Conservation (phyloP, 2,113 vertebrate genomes). For the Leucosticte australis region DNA sequence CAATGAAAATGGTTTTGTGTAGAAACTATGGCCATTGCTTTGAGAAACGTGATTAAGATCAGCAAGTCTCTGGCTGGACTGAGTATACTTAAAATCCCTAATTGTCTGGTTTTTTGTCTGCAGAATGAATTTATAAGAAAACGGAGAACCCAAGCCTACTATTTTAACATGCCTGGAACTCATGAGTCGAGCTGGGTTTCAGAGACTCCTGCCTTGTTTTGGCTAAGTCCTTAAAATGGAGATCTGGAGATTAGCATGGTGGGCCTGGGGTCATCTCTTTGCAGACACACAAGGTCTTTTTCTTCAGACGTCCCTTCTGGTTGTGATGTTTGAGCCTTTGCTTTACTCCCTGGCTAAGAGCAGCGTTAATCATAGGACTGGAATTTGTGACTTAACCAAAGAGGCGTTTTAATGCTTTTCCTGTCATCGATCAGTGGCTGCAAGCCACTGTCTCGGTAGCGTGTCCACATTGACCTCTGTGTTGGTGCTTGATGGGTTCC, state of each 20-base stretch:
- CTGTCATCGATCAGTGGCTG: constrained; percentile 44
- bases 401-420: constrained; percentile 68
- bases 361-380: constrained; percentile 53
- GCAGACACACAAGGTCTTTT: constrained; percentile 11
- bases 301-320: constrained; percentile 17
- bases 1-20: neutral
- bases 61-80: neutral
- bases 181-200: constrained; percentile 22
- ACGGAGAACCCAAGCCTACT: constrained; percentile 32
- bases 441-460: constrained; percentile 40
- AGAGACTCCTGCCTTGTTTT: constrained; percentile 32
- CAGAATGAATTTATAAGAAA: constrained; percentile 41
- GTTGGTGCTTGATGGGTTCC: neutral
- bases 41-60: constrained; percentile 23
- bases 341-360: constrained; percentile 46
- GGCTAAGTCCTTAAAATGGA: constrained; percentile 44
- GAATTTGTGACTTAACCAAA: constrained; percentile 63
- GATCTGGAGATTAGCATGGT: constrained; percentile 17
- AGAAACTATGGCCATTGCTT: neutral
- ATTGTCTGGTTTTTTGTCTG: constrained; percentile 45
- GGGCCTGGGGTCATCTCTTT: constrained; percentile 33
- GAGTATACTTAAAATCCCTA: constrained; percentile 24
- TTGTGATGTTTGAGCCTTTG: constrained; percentile 27
- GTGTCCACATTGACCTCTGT: constrained; percentile 20
- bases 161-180: constrained; percentile 20